These are phyloP conservation scores for Drosophila santomea DNA, from an alignment of 1,140 invertebrate species.

Conservation along the genomic window DNA sequence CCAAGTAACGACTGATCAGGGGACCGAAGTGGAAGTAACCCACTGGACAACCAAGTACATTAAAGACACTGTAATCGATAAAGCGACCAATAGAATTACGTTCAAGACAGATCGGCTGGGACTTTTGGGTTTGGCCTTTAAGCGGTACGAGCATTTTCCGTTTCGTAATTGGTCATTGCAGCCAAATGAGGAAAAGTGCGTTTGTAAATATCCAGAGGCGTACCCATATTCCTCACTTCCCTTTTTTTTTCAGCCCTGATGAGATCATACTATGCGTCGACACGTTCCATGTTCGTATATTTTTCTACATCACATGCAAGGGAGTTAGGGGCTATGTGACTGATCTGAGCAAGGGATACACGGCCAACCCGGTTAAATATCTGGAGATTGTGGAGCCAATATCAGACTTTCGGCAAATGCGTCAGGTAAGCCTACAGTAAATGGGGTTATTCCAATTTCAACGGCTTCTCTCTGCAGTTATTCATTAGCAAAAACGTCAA, in stretches of 20 bases:
- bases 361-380: slow-evolving; percentile 62
- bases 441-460: too few species aligned
- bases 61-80: slow-evolving; percentile 11
- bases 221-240: neutral
- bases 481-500: slow-evolving; percentile 64
- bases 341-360: slow-evolving; percentile 48
- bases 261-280: slow-evolving; percentile 65
- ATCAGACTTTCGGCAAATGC: slow-evolving; percentile 58
- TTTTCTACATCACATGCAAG: slow-evolving; percentile 56
- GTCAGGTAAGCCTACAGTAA: slow-evolving; percentile 38
- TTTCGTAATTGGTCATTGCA: slow-evolving; percentile 70
- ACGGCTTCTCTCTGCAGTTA: slow-evolving; percentile 8
- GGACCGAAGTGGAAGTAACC: slow-evolving; percentile 4
- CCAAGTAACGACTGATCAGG: neutral
- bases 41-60: slow-evolving; percentile 73
- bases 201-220: neutral
- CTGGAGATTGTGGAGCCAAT: slow-evolving; percentile 65
- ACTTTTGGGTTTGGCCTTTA: slow-evolving; percentile 67
- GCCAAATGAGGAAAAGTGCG: slow-evolving; percentile 71
- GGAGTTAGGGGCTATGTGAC: slow-evolving; percentile 73
- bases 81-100: slow-evolving; percentile 25
- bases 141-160: slow-evolving; percentile 79
- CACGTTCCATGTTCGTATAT: slow-evolving; percentile 63
- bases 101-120: slow-evolving; percentile 72
- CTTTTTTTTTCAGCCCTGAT: slow-evolving; percentile 36